Base-by-base conservation (phyloP, 1,140 invertebrate genomes). In the Cydia pomonella region DNA sequence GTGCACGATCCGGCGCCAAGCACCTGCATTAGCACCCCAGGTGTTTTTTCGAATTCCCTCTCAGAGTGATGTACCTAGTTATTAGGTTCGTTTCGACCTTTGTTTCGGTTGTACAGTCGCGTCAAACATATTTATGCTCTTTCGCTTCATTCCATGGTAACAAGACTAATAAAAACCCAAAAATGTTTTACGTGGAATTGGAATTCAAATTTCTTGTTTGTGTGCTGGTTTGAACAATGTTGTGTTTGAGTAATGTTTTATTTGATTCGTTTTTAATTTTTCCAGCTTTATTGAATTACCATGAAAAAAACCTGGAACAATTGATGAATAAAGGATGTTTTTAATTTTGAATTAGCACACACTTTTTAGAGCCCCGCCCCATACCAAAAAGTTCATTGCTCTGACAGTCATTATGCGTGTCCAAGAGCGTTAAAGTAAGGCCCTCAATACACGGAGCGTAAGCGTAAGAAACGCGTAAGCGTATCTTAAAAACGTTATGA, bases 21-120 rank as follows among this genome's bases (percentile, higher is more conserved):
- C 53, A 10, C 0, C 0, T 23, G 53, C 7, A 59, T 23, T 3
- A 10, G 6, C 18, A 9, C 5, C 9, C 18, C 18, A 73, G 53
- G 50, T 73, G 23, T 73, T 53, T 73, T 73, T 72, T 73, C 44
- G 27, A 62, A 50, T 73, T 73, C 10, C 23, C 25, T 71, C 12
- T 72, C 12, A 59, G 50, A 18, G 44, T 62, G 27, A 59, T 18
- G 50, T 62, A n/a, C n/a, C n/a, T n/a, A 27, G 47, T 73, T 29
- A 53, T 73, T 73, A 73, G 44, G 27, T 27, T 33, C 72, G 21
- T 73, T 59, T 21, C 64, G 33, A 29, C n/a, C 27, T 18, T 69
- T 69, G 64, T 69, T 69, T 69, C 29, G 7, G n/a, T 10, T 59
- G 21, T 59, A 59, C 50, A 53, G n/a, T 53, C 10, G 29, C 12